Evolutionary conservation across 2,113 vertebrate genomes (phyloP).

Genomic region (Perognathus longimembris): DNA sequence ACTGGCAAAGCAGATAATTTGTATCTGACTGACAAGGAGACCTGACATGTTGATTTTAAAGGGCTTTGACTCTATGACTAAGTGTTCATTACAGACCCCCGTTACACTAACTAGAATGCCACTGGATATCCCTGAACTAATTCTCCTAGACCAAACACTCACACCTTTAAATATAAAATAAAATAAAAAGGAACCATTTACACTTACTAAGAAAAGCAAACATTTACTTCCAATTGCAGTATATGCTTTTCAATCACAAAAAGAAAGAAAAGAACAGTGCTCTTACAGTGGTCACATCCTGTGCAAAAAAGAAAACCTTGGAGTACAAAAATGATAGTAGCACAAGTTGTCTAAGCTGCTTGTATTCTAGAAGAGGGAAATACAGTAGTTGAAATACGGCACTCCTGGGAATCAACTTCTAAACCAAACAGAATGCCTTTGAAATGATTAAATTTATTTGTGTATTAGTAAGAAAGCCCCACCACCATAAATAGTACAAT

Average conservation of each 20-base stretch:
- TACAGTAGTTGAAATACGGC: slow-evolving; percentile 87
- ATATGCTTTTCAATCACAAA: slow-evolving; percentile 90
- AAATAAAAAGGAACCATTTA: slow-evolving; percentile 73
- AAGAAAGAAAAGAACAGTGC: slow-evolving; percentile 87
- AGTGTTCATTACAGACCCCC: slow-evolving; percentile 1
- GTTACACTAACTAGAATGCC: slow-evolving; percentile 38
- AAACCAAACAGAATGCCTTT: slow-evolving; percentile 86
- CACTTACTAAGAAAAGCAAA: slow-evolving; percentile 88
- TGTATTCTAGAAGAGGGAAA: slow-evolving; percentile 86
- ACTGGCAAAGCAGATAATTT: slow-evolving; percentile 45
- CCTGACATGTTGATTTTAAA: slow-evolving; percentile 36
- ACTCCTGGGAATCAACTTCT: slow-evolving; percentile 84
- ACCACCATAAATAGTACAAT: slow-evolving; percentile 88
- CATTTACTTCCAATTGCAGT: slow-evolving; percentile 90
- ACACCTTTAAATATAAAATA: slow-evolving; percentile 11
- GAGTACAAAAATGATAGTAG: slow-evolving; percentile 85
- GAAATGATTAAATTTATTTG: slow-evolving; percentile 83
- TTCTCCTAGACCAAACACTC: slow-evolving; percentile 51
- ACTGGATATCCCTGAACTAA: slow-evolving; percentile 29
- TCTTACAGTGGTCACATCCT: slow-evolving; percentile 88
- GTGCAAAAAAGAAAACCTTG: slow-evolving; percentile 81
- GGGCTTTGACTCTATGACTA: slow-evolving; percentile 18
- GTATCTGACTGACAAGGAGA: slow-evolving; percentile 51
- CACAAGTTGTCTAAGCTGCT: slow-evolving; percentile 85
- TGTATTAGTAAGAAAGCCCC: slow-evolving; percentile 89